Conservation (phyloP, 1,140 invertebrate species). For the Samia ricini region DNA sequence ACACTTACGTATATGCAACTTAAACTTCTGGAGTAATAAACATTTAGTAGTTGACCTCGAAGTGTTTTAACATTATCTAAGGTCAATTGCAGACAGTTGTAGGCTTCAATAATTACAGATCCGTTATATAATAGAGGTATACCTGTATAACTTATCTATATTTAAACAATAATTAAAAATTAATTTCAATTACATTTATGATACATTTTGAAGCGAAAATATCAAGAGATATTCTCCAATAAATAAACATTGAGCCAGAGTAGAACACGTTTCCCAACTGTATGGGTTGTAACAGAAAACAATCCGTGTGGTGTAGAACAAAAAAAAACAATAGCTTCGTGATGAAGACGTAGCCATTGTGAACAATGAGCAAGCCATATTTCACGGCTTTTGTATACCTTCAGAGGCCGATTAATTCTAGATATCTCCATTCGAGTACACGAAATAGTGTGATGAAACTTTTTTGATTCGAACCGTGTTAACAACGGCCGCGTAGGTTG, state of each 20-base stretch:
- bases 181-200: no score
- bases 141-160: no score
- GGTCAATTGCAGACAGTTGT: no score
- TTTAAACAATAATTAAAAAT: no score
- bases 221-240: slow-evolving; percentile 25
- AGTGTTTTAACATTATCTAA: no score
- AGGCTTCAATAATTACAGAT: no score
- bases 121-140: no score
- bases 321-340: slow-evolving; percentile 71
- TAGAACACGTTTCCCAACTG: slow-evolving; percentile 63
- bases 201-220: slow-evolving; percentile 1
- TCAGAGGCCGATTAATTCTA: slow-evolving; percentile 74
- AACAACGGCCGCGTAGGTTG: slow-evolving; percentile 36
- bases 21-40: no score
- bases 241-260: slow-evolving; percentile 47
- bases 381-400: slow-evolving; percentile 73
- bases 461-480: slow-evolving; percentile 50
- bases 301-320: slow-evolving; percentile 64
- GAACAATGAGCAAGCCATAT: slow-evolving; percentile 69
- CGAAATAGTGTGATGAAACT: slow-evolving; percentile 71
- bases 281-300: slow-evolving; percentile 55
- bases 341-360: slow-evolving; percentile 77
- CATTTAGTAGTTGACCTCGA: no score
- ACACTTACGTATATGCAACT: no score
- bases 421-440: slow-evolving; percentile 73